Base-by-base conservation (phyloP, 2,113 vertebrate genomes). In the Ctenodactylus gundi region DNA sequence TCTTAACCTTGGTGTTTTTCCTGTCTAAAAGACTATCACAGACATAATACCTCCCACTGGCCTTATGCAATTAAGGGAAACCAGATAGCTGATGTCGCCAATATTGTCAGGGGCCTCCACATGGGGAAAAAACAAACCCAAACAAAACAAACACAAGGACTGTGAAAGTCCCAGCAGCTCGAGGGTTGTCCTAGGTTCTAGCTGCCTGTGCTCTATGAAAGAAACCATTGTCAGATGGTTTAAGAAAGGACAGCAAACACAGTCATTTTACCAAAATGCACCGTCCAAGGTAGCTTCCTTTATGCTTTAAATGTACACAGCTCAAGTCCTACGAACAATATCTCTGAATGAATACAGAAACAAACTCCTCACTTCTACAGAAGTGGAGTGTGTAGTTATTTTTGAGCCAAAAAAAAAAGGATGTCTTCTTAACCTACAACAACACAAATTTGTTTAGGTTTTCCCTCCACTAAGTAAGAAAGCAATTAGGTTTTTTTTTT, bases 401-500 rank as follows among this genome's bases (percentile, higher is more conserved):
- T 96, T 70, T 96, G 55, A 96, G 92, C 98, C 96, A 94, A 98
- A 97, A 0, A 98, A 97, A 0, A 96, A 98, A 97, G 96, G 96
- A 97, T 96, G 96, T 98, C 98, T 98, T 98, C 96, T 98, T 98
- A 98, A 98, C 97, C 97, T 89, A 91, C 29, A 25, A 98, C 96
- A 98, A 98, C 97, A 98, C 95, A 98, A 98, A 98, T 97, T 96
- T 98, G 96, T 98, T 98, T 98, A 96, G n/a, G 96, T 98, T 98
- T 97, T 97, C 96, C 96, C 96, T 98, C 96, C 97, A 98, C 98
- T 98, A 97, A 98, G 97, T 98, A 98, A 99, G 97, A 97, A 98
- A 97, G 98, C 98, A 99, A 99, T 99, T 99, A 98, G 98, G 31
- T 72, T 95, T 98, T n/a, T n/a, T n/a, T n/a, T n/a, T n/a, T n/a